These are phyloP conservation scores for Oriolus oriolus DNA, from an alignment of 2,113 vertebrate genomes.

Conservation along the genomic window DNA sequence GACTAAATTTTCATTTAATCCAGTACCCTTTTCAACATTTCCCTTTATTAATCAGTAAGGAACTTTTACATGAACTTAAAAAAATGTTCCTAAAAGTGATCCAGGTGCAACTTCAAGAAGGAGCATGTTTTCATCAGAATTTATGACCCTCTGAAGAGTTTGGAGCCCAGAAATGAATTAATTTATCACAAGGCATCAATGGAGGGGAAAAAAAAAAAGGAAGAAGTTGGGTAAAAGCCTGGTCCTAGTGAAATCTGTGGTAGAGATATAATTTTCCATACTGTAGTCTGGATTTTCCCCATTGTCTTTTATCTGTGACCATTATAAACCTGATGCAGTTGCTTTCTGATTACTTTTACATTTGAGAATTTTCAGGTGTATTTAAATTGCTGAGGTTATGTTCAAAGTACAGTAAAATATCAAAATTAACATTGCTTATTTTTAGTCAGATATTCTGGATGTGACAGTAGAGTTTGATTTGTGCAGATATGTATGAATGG, in stretches of 20 bases:
- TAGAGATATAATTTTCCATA: background rate
- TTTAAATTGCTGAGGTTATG: background rate
- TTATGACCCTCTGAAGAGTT: constrained; percentile 17
- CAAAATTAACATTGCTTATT: background rate
- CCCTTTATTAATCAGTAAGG: background rate
- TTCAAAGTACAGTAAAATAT: background rate
- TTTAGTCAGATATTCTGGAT: background rate
- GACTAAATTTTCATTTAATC: background rate
- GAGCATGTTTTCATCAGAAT: constrained; percentile 9
- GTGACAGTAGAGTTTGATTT: background rate
- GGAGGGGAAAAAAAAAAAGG: background rate
- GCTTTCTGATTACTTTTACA: background rate
- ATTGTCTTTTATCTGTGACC: background rate
- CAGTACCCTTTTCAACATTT: background rate
- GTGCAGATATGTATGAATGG: background rate
- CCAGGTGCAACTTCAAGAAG: constrained; percentile 46
- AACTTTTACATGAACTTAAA: background rate
- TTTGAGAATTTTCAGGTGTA: background rate
- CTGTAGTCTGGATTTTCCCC: background rate
- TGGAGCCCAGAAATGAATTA: background rate
- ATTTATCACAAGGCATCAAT: background rate
- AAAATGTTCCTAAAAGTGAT: background rate
- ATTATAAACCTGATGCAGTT: background rate
- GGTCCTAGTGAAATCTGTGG: too few species aligned
- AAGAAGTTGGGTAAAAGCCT: too few species aligned